Base-by-base conservation (phyloP, 2,113 vertebrate genomes). In the Benitochromis conjunctus region DNA sequence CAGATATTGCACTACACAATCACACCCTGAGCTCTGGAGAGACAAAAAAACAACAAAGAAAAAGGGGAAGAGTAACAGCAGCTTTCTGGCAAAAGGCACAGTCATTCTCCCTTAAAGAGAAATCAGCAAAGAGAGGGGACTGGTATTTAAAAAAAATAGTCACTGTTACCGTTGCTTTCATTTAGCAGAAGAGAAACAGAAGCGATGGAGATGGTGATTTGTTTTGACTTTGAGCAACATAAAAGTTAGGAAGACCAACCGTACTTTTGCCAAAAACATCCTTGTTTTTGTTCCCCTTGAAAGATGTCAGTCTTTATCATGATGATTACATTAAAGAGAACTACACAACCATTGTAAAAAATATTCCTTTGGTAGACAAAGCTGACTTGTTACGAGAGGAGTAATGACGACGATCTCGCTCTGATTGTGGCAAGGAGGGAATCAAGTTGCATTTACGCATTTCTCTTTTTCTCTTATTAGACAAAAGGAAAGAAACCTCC, bases 41-140 rank as follows among this genome's bases (percentile, higher is more conserved):
- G 36, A 6, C 14, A 4, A 38, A 38, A 64, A 38, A 62, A 62
- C 9, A 64, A 34, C 31, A 34, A 66, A 12, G 21, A 38, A 60
- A 83, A 85, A 57, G 71, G 91, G 92, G 74, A 82, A 89, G 88
- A 88, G 91, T 86, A 92, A 94, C 91, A 92, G 93, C 90, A 93
- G 92, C 94, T 94, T 90, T 91, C 90, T 92, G 93, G 91, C 91
- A 94, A 94, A 76, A 95, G 86, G 91, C 90, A 91, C 91, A 93
- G 93, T 91, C 80, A 77, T 90, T 82, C 90, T 88, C 85, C 85
- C 83, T 26, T 19, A 54, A 55, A 78, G 62, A 16, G 6, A n/a
- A 77, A 48, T 51, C 66, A 43, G 54, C 43, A 62, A 76, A 48
- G 69, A 78, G 41, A 82, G 14, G 57, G 46, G 79, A 77, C 74